Base-by-base conservation (phyloP, 2,113 vertebrate species). In the Callipepla californica region DNA sequence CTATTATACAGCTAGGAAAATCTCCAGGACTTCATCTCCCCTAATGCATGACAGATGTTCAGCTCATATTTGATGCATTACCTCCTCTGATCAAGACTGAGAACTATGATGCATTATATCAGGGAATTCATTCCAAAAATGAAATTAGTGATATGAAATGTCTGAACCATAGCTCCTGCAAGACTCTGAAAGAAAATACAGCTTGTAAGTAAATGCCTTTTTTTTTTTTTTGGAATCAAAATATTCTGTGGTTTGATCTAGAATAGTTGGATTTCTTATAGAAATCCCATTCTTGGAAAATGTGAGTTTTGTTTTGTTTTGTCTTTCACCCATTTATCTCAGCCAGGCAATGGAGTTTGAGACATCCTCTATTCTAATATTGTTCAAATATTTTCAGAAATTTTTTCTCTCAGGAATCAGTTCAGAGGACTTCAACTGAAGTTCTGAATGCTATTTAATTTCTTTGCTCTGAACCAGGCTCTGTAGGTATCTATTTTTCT, bases 51-150 rank as follows among this genome's bases (percentile, higher is more conserved):
- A 76, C 85, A 96, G 85, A 92, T 93, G 77, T 81, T 93, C 66
- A 89, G 51, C 28, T 96, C 66, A 55, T 65, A 84, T 75, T 87
- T 95, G 84, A 92, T 93, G 14, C 26, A 92, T 95, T 92, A 81
- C 34, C 25, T 93, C 9, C 61, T 65, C 28, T 53, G 78, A 68
- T 44, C 34, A 89, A 47, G 34, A 38, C 14, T 78, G 84, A 92
- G 78, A 87, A 65, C 28, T 75, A 15, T 30, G 32, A 80, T 86
- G 55, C n/a, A 74, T 70, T 80, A 77, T 78, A 34, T 28, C 47
- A 89, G 51, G 42, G 28, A 80, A 67, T 90, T 81, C 34, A 89
- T 89, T 47, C 57, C 25, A 25, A 57, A 84, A 95, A 73, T 81
- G 6, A 92, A 87, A 94, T 93, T 87, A 89, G 19, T 28, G 5